Evolutionary conservation across 2,797 vertebrate species (phyloP).

Genomic region (Pipistrellus kuhlii): DNA sequence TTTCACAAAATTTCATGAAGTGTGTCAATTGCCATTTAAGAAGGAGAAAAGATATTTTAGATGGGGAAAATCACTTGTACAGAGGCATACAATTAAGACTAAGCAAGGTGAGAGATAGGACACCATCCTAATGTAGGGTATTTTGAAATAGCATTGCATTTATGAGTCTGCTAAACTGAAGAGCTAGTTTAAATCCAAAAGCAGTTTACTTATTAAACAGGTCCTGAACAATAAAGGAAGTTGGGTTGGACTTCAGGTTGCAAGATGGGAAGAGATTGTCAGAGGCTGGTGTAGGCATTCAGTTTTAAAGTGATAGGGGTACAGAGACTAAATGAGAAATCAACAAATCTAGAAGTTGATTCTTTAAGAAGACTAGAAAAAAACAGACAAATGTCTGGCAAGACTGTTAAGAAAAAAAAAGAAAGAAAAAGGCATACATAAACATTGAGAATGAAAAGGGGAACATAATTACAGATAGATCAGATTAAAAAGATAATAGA

Average conservation of each 20-base stretch:
- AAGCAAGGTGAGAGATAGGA: constrained; percentile 16
- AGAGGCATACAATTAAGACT: neutral
- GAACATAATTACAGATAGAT: neutral
- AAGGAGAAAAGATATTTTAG: constrained; percentile 20
- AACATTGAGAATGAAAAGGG: constrained; percentile 26
- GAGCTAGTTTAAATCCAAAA: constrained; percentile 30
- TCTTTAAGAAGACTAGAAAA: constrained; percentile 52
- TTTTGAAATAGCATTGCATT: constrained; percentile 31
- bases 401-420: neutral
- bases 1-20: constrained; percentile 20
- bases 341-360: constrained; percentile 18
- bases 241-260: constrained; percentile 7
- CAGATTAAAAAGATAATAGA: constrained; percentile 47
- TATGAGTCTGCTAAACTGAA: constrained; percentile 18
- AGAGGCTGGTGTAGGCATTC: neutral
- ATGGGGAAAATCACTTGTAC: constrained; percentile 1
- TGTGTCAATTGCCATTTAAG: constrained; percentile 18
- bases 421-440: constrained; percentile 2
- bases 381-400: neutral
- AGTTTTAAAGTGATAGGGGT: neutral
- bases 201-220: neutral
- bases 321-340: constrained; percentile 51
- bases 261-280: neutral
- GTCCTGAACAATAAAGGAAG: neutral
- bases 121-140: neutral